phyloP scores from a whole-genome alignment of 2,113 vertebrate genomes.

The Albula glossodonta region DNA sequence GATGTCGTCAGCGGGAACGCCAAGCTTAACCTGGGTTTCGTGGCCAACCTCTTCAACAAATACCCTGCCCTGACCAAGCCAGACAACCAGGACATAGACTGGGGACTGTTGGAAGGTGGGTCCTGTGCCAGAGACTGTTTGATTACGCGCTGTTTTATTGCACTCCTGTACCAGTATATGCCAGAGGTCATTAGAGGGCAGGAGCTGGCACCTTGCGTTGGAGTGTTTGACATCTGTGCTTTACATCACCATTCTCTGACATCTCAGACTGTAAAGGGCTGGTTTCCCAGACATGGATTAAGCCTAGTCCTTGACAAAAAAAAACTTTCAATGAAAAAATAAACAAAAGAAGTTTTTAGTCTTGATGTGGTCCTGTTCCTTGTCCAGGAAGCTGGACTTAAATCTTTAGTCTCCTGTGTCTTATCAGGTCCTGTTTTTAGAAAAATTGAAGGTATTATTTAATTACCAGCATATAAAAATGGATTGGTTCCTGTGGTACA shows the following conservation, averaged over 20 bases:
- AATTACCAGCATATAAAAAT: neutral
- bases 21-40: constrained; percentile 94
- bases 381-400: too few relatives aligned
- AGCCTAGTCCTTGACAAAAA: too few relatives aligned
- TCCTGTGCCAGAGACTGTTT: neutral
- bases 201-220: neutral
- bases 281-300: too few relatives aligned
- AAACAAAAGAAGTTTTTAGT: too few relatives aligned
- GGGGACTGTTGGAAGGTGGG: constrained; percentile 84
- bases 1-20: constrained; percentile 90
- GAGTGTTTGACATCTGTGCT: too few relatives aligned
- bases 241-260: too few relatives aligned
- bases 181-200: neutral
- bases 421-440: neutral
- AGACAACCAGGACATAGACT: constrained; percentile 87
- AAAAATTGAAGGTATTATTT: neutral
- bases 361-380: too few relatives aligned
- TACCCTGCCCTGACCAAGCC: constrained; percentile 92
- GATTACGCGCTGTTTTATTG: neutral
- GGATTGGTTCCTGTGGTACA: neutral
- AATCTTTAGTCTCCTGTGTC: neutral
- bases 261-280: too few relatives aligned
- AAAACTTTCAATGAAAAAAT: too few relatives aligned
- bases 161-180: neutral
- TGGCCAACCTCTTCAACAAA: constrained; percentile 96